Percentiles rank a stretch among this genome's conserved stretches.
Conservation (phyloP, 53 echinoderm and acorn worm genomes). For the Henricia sp. region DNA sequence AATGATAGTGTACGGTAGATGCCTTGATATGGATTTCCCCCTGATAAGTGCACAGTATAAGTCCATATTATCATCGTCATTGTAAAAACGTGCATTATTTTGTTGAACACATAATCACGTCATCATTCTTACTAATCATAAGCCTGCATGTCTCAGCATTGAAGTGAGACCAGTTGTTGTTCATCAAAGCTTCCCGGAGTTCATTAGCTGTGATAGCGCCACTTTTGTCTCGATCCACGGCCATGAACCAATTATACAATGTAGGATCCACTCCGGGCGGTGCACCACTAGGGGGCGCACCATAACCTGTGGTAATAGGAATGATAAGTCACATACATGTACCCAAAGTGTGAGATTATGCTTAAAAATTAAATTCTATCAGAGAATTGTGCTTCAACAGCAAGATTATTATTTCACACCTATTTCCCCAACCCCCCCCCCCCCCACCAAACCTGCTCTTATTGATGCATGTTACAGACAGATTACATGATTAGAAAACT, state of each 20-base stretch:
- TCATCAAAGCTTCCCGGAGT: constrained; percentile 89
- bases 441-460: too few relatives aligned
- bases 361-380: not conserved
- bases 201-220: constrained; percentile 83
- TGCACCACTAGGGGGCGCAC: constrained; percentile 63
- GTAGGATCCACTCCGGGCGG: constrained; percentile 87
- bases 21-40: too few relatives aligned
- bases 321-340: not conserved
- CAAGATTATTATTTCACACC: not conserved
- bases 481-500: too few relatives aligned
- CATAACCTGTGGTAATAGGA: constrained; percentile 8
- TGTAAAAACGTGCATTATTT: too few relatives aligned
- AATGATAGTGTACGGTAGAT: too few relatives aligned
- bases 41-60: too few relatives aligned
- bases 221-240: constrained; percentile 87
- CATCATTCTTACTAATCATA: constrained; percentile 91
- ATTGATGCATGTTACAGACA: too few relatives aligned
- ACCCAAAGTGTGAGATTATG: not conserved
- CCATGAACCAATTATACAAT: constrained; percentile 81
- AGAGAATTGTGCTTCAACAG: not conserved
- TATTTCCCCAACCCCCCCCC: not conserved
- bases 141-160: constrained; percentile 90
- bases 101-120: too few relatives aligned
- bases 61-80: too few relatives aligned
- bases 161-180: constrained; percentile 90